Percentiles rank a stretch among this genome's conserved stretches.
Evolutionary conservation across 2,113 vertebrate genomes (phyloP).

Genomic region (Semnornis frantzii): DNA sequence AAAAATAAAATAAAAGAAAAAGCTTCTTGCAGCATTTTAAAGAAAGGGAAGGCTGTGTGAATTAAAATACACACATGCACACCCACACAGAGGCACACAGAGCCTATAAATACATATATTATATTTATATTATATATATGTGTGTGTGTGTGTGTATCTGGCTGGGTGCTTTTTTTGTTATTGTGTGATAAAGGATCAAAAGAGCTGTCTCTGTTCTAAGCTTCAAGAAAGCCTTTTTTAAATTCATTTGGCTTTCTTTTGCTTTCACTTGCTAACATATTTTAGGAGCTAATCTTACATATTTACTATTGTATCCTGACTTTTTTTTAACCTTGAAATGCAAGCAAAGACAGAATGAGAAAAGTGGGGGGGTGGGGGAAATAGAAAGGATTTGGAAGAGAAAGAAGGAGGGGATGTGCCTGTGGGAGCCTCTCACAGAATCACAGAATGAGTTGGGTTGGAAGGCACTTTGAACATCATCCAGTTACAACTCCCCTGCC

Average conservation of each 20-base stretch:
- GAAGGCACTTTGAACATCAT: too few species aligned
- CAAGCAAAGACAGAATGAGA: conserved; percentile 78
- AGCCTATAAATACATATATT: conserved; percentile 77
- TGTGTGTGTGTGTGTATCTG: conserved; percentile 67
- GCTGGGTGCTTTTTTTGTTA: conserved; percentile 81
- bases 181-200: conserved; percentile 91
- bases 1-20: conserved; percentile 61
- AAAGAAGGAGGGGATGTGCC: conserved; percentile 14
- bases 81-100: neutral
- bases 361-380: neutral
- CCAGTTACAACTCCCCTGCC: too few species aligned
- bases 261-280: conserved; percentile 81
- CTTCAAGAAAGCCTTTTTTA: conserved; percentile 89
- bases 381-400: conserved; percentile 52
- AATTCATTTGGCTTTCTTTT: conserved; percentile 84
- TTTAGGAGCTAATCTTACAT: conserved; percentile 87
- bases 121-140: conserved; percentile 71
- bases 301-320: conserved; percentile 84
- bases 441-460: too few species aligned
- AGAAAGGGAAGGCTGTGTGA: conserved; percentile 90
- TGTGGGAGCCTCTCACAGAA: neutral
- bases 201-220: conserved; percentile 90
- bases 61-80: conserved; percentile 66
- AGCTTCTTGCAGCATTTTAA: conserved; percentile 91
- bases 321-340: conserved; percentile 94